Evolutionary conservation across 2,888 invertebrate genomes (phyloP), one percentile per base, ranked within the genome.

Genomic region (Eudemis profundana): DNA sequence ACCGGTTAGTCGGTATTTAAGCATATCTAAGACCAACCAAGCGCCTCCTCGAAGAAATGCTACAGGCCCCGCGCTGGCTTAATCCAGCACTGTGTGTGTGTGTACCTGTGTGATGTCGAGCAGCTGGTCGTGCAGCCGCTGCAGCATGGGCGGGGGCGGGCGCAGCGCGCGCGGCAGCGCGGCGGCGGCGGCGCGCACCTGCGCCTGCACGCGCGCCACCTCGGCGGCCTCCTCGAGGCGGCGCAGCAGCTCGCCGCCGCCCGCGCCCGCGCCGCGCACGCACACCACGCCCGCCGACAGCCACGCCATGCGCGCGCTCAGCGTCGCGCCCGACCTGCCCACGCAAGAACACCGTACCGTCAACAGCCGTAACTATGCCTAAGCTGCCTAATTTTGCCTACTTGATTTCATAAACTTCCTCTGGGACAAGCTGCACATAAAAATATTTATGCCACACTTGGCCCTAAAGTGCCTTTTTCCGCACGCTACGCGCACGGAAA

Each of bases 201-300:
- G 94, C 74, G 95, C 95, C 83, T 97, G 97, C 67, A 97, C 95
- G 74, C 96, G 94, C 17, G 97, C 97, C 69, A 98, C 97, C 90
- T 98, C 98, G 81, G 96, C 95, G 85, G 97, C 97, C 87, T 99
- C 99, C 86, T 98, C 98, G 56, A 98, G 89, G 78, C 98, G 97
- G 72, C 97, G 95, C 63, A 98, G 91, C 78, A 97, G 95, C 66
- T 97, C 96, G 95, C 97, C 78, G 94, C 93, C 76, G 93, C 93
- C 78, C 68, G 77, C 81, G 73, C 75, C 47, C 74, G 96, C 97
- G 75, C 98, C 98, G 66, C 98, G 95, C 94, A 98, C 97, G 85
- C 98, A 98, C 93, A 99, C 97, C 69, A 98, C 96, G 38, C 99
- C 98, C 73, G 98, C 94, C 0, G 98, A 97, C 78, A 99, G 91